Conservation (phyloP, 1,140 invertebrate genomes). For the Anadara kagoshimensis region DNA sequence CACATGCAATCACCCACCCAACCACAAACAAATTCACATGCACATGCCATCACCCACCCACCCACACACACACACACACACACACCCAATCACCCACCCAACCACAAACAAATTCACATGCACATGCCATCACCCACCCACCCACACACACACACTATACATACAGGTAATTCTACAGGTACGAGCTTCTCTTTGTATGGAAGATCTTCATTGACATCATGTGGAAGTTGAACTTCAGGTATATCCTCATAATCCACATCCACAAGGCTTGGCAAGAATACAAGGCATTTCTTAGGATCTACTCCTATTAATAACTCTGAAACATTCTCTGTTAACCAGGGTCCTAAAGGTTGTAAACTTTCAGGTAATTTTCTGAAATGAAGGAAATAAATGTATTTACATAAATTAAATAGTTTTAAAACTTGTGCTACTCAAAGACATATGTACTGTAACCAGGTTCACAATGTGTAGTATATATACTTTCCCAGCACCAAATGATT, state of each 20-base stretch:
- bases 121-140: not conserved
- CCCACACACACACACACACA: too few species aligned
- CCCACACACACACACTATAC: conserved; percentile 9
- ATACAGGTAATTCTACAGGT: conserved; percentile 9
- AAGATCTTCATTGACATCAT: conserved; percentile 41
- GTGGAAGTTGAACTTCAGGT: conserved; percentile 44
- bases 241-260: conserved; percentile 30
- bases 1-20: too few species aligned
- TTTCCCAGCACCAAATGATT: too few species aligned
- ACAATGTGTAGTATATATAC: too few species aligned
- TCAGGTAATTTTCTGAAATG: conserved; percentile 26
- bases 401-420: not conserved
- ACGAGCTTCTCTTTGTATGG: conserved; percentile 41
- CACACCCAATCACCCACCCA: too few species aligned
- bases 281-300: conserved; percentile 45
- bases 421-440: not conserved
- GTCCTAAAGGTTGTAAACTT: conserved; percentile 47
- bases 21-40: too few species aligned
- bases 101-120: too few species aligned
- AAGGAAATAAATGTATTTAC: too few species aligned
- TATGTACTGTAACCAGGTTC: too few species aligned
- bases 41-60: too few species aligned
- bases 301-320: conserved; percentile 41
- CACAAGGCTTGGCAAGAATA: conserved; percentile 48
- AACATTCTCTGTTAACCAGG: conserved; percentile 47